Evolutionary conservation across 2,113 vertebrate genomes (phyloP), one percentile per base, ranked within the genome.

Genomic region (Zapornia atra): DNA sequence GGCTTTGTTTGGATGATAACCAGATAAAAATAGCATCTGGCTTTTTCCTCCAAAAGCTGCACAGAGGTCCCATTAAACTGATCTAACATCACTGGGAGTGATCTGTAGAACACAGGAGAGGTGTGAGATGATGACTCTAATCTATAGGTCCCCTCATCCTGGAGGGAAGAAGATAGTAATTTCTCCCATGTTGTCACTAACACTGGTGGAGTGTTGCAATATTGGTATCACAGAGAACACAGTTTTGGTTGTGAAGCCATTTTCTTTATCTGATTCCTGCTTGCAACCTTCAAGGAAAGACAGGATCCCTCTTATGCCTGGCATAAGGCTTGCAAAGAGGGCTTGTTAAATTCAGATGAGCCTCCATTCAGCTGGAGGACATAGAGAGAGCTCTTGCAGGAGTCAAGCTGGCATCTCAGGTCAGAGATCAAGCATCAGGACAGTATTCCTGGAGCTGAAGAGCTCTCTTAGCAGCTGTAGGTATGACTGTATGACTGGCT

Each of bases 21-120:
- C 57, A 77, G 70, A 72, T 80, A 69, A 85, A 97, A 96, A 72
- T 28, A 90, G 12, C 17, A 53, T 40, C 64, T 38, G 57, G 44
- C 14, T 72, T 96, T 90, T 91, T 77, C 54, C 5, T 86, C 61
- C 60, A 86, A 90, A 87, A 91, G 21, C 79, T 90, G 22, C 36
- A 42, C 22, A 79, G 54, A 76, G 6, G 42, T 87, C 66, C 53
- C 36, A 44, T 76, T 34, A 59, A 71, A 82, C 29, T 22, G 42
- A 40, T 79, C 33, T 56, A 44, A 78, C 4, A 3, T 59, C 60
- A 54, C n/a, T 68, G 18, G 21, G 29, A 72, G 66, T 89, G 65
- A 88, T 46, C 51, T 2, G 1, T 44, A 51, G 54, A 88, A 13
- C 26, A 26, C 2, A 11, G 28, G 61, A 76, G 15, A 46, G 3